Conservation (phyloP, 2,888 invertebrate genomes). For the Trissoscelio sp. region DNA sequence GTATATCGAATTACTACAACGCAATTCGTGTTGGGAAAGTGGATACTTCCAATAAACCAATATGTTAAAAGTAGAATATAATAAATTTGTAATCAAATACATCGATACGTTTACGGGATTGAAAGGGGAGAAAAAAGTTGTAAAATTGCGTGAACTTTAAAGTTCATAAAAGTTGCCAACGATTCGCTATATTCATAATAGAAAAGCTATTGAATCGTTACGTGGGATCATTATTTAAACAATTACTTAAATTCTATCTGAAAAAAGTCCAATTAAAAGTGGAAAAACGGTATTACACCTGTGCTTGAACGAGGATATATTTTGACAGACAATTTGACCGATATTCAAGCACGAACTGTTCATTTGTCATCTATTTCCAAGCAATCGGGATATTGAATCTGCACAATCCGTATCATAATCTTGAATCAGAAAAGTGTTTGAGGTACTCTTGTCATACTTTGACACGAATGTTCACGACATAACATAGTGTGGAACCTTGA, state of each 20-base stretch:
- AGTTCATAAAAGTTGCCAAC: constrained; percentile 42
- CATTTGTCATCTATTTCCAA: neutral
- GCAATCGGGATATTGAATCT: constrained; percentile 9
- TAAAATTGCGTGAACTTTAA: constrained; percentile 46
- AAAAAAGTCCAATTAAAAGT: too few relatives aligned
- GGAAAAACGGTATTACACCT: too few relatives aligned
- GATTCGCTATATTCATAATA: constrained; percentile 20
- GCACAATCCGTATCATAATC: constrained; percentile 15
- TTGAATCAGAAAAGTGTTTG: neutral
- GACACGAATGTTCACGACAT: neutral
- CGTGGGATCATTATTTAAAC: neutral
- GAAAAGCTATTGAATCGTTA: neutral
- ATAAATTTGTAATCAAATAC: constrained; percentile 67
- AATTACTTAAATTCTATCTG: too few relatives aligned
- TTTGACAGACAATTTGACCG: constrained; percentile 16
- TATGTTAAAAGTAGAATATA: constrained; percentile 62
- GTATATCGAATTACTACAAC: constrained; percentile 75
- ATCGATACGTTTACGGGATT: constrained; percentile 40
- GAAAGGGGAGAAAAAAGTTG: constrained; percentile 11
- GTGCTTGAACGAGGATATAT: too few relatives aligned
- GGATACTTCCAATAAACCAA: constrained; percentile 64
- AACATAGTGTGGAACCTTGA: constrained; percentile 15
- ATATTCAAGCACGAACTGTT: neutral
- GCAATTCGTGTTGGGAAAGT: constrained; percentile 73
- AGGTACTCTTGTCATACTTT: constrained; percentile 5